Base-by-base conservation (phyloP, 2,888 invertebrate species). In the Lumbricus terrestris region DNA sequence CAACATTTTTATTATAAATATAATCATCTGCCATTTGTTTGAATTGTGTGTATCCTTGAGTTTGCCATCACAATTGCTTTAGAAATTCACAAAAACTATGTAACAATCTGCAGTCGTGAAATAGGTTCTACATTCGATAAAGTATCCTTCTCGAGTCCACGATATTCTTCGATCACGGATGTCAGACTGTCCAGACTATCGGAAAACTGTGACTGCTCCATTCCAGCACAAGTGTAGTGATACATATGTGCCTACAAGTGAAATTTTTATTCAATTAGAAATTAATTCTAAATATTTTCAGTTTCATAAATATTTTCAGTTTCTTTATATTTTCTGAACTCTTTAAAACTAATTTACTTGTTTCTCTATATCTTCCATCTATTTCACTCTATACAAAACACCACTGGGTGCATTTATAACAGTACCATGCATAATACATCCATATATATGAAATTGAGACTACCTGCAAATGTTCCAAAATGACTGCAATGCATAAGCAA, bases 161-260 rank as follows among this genome's bases (percentile, higher is more conserved):
- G 91, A 90, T 95, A 95, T 88, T 95, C 94, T 37, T 93, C 91
- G 15, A 95, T 93, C 40, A 95, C 92, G 18, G 92, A 91, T 89
- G 93, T 93, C 16, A 95, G 91, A 54, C 94, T 94, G 90, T 94
- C 93, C 5, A 94, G 91, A 91, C 94, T 94, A 89, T 93, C 92
- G 34, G 93, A 91, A 90, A 95, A 95, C 85, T 94, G 94, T 3
- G 92, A 91, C 47, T 93, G 88, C 88, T 95, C 95, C 95, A 95
- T 95, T 6, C 94, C 94, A 16, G 94, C 93, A 88, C 93, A 92
- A 0, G 95, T 94, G 93, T 95, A 95, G 92, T 95, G 95, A 92
- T 95, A 95, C 11, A 95, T 91, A 91, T 95, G 95, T 23, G 95
- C 95, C 95, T 95, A 93, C 29, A 92, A 92, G 38, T 82, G 82